Base-by-base conservation (phyloP, 2,888 invertebrate species). In the Drosophila gaucha region DNA sequence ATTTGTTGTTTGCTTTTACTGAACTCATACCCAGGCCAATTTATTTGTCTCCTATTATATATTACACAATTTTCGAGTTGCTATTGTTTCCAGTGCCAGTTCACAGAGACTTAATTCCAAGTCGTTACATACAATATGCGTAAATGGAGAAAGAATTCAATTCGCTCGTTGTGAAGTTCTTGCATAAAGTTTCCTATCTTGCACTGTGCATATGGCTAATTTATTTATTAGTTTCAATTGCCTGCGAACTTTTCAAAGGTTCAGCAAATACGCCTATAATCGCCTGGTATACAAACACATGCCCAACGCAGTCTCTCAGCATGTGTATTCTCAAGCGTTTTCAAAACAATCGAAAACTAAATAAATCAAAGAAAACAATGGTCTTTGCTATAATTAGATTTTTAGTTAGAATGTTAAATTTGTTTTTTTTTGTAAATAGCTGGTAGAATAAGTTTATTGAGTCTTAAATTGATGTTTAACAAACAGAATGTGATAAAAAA, bases 141-240 rank as follows among this genome's bases (percentile, higher is more conserved):
- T 56, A 39, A 49, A 28, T 43, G 44, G 36, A 16, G 12, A 22
- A 33, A 44, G 97, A 0, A 95, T 96, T 91, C 96, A 96, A n/a
- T n/a, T n/a, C n/a, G 89, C 95, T 95, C 26, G 28, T 43, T 44
- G 26, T 6, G 43, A 26, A 62, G 72, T 64, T 76, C 65, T 83
- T 74, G 79, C 26, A 26, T 18, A 12, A 44, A 18, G 12, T 44
- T 16, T 28, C 16, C 28, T 49, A 65, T 56, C 39, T 43, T 55
- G 38, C 59, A 41, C 22, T 55, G 57, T 9, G 10, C 24, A 5
- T 30, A 49, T 67, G 50, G 58, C 70, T 75, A 78, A 84, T 84
- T 86, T 84, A 75, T 86, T 82, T 71, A 82, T 80, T 79, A 70
- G 55, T 51, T 70, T 75, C 76, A 89, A 88, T 89, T 88, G 67